Base-by-base conservation (phyloP, 2,888 invertebrate species). In the Ennomos erosarius region DNA sequence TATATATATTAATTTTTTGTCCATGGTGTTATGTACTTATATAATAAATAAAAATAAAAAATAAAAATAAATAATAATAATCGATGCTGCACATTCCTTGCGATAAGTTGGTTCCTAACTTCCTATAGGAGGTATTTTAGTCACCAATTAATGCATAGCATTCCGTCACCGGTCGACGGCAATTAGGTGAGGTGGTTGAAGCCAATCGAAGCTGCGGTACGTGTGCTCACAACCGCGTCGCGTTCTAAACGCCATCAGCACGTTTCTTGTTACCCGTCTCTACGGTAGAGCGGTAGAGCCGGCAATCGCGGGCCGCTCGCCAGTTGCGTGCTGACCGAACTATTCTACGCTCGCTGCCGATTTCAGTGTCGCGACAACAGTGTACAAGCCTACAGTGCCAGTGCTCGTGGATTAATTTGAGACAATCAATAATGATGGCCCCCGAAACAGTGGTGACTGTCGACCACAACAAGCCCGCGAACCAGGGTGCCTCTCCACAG, bases 371-470 rank as follows among this genome's bases (percentile, higher is more conserved):
- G 83, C 81, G 81, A 81, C 80, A 74, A 78, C 81, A 87, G 90
- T 87, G 79, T 77, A 84, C 66, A 83, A 73, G 75, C 78, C 78
- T 78, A 70, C 64, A 81, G 90, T 90, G 89, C 70, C 76, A 81
- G 91, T 90, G 90, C 72, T 81, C 81, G 83, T 86, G 82, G 68
- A 64, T 71, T 64, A 37, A 70, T 60, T 59, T 65, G 69, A 59
- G 65, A 69, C 71, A 64, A 59, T 71, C 79, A 79, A 90, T 81
- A 77, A 93, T 93, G 93, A 96, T 96, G 95, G 96, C 96, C 95
- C 95, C 96, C 84, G 96, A 96, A 93, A 96, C 96, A 78, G 96
- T 96, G 79, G 96, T 96, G 77, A 96, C 95, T 76, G 95, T 96
- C 85, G 95, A 96, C 82, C 95, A 95, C 82, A 95, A 91, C 91